Evolutionary conservation across 2,113 vertebrate species (phyloP), one percentile per base, ranked within the genome.

Genomic region (Labeo rohita): DNA sequence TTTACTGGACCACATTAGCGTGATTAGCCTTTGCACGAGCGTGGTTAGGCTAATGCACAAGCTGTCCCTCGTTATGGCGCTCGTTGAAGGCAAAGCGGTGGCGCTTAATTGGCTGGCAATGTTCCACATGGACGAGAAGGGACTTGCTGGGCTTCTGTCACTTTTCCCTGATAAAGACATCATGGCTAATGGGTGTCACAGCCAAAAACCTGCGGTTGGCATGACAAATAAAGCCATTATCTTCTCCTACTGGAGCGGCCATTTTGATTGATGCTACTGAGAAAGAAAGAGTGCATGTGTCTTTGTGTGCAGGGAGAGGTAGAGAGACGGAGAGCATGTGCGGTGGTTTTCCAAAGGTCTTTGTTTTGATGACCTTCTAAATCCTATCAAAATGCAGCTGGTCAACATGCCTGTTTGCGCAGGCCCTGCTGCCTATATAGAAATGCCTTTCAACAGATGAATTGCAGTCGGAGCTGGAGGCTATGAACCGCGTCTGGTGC

Each of bases 191-290:
- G 91, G 92, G 93, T 91, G 92, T 43, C 75, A 88, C 77, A 80
- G 90, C 91, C 88, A 92, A 87, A 90, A 90, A 87, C 92, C 90
- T 80, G 90, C 78, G 54, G 90, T 91, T 93, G 94, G 93, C 93
- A 94, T 93, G 93, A 95, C 92, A 92, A 94, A 94, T 94, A 95
- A 93, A 90, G 88, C 91, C 87, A 94, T 93, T 94, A 94, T 93
- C 92, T 92, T 90, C 88, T 91, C 92, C 90, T 92, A 91, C 92
- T 90, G 89, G 89, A 92, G 90, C 89, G 92, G 91, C 91, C 92
- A 91, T 91, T 93, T 92, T 95, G 93, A 94, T 93, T 92, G 92
- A 94, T 94, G 90, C 85, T 81, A 28, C 66, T 4, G 66, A 73
- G 36, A 88, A 89, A 83, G 89, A 89, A 90, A 90, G 85, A 70